phyloP scores from a whole-genome alignment of 2,888 invertebrate species.

The Melanargia galathea region DNA sequence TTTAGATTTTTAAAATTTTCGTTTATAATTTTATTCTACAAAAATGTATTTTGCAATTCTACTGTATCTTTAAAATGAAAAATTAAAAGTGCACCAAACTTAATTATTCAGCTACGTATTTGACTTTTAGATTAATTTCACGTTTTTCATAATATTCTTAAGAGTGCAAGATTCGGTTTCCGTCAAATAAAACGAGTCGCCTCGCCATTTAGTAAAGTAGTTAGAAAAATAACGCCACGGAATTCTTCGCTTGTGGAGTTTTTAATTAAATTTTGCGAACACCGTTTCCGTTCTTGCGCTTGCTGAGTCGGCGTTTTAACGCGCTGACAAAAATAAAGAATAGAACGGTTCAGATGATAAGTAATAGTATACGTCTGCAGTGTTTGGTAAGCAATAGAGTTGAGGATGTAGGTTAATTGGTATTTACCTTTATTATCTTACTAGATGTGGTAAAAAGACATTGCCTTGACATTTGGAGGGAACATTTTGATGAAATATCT shows the following conservation, averaged over 20 bases:
- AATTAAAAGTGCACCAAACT: neutral
- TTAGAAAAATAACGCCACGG: conserved; percentile 23
- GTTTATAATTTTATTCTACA: too few relatives aligned
- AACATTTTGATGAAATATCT: too few relatives aligned
- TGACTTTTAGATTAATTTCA: conserved; percentile 1
- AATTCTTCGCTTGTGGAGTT: conserved; percentile 20
- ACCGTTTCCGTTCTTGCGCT: conserved; percentile 12
- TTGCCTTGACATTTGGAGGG: too few relatives aligned
- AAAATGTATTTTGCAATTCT: too few relatives aligned
- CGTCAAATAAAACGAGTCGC: conserved; percentile 23
- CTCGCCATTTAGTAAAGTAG: conserved; percentile 23
- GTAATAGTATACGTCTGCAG: neutral
- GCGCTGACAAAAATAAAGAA: conserved; percentile 14
- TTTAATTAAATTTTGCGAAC: conserved; percentile 30
- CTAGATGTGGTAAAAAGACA: neutral
- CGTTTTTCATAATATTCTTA: neutral
- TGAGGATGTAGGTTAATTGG: neutral
- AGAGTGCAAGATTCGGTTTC: conserved; percentile 18
- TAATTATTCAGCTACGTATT: neutral
- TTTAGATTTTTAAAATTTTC: too few relatives aligned
- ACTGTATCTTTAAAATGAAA: too few relatives aligned
- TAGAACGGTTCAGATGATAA: neutral
- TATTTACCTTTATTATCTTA: neutral
- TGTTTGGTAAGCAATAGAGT: neutral
- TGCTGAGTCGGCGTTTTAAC: conserved; percentile 18